Conservation (phyloP, 2,797 vertebrate species). For the Fistularia commersonii region DNA sequence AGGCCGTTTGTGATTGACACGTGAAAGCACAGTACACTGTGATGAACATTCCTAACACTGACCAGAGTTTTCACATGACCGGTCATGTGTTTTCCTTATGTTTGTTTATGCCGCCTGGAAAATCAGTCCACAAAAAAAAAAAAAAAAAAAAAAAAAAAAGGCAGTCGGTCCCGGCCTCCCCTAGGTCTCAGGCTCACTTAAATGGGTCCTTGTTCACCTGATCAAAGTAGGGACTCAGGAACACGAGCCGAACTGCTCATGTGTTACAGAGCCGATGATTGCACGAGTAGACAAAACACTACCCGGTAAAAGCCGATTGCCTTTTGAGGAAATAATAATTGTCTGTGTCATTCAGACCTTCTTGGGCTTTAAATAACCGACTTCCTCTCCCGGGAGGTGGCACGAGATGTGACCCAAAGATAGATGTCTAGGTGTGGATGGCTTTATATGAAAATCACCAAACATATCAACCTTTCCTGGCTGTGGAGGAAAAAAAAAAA, state of each 20-base stretch:
- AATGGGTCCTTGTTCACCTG: conserved; percentile 29
- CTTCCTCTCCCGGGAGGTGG: not conserved
- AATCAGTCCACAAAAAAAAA: conserved; percentile 28
- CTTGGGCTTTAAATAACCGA: conserved; percentile 10
- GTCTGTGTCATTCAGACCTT: conserved; percentile 30
- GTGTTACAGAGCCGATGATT: conserved; percentile 18
- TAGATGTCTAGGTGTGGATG: too few relatives aligned
- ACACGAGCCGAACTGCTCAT: conserved; percentile 21
- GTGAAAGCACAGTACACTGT: conserved; percentile 7
- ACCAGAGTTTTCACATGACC: conserved; percentile 24
- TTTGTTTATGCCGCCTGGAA: conserved; percentile 39
- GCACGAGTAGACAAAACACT: conserved; percentile 29
- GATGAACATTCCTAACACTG: conserved; percentile 18
- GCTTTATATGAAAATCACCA: too few relatives aligned
- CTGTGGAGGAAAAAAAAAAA: too few relatives aligned
- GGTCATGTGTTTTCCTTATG: conserved; percentile 26
- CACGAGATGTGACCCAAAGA: conserved; percentile 41
- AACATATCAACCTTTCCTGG: too few relatives aligned
- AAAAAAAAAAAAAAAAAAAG: too few relatives aligned
- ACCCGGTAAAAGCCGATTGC: conserved; percentile 42
- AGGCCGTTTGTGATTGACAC: too few relatives aligned
- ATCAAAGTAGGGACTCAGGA: conserved; percentile 19
- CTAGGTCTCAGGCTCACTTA: conserved; percentile 16
- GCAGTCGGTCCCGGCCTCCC: too few relatives aligned
- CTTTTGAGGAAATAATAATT: conserved; percentile 45